These are phyloP conservation scores for Lasioglossum calceatum DNA, from an alignment of 2,888 invertebrate species.

Conservation along the genomic window DNA sequence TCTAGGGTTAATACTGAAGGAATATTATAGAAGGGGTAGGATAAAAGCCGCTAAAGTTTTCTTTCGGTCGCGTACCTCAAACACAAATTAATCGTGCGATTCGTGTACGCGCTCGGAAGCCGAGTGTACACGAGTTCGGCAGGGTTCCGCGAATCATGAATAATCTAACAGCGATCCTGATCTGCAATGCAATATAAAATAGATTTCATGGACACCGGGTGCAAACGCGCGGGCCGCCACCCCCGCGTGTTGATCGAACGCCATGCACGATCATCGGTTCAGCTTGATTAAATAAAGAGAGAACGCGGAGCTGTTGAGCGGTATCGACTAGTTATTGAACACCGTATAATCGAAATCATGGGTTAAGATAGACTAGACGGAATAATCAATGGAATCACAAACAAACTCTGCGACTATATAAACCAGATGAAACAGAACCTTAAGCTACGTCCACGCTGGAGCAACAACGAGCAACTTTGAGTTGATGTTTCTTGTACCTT, in stretches of 20 bases:
- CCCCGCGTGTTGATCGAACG: slow-evolving; percentile 61
- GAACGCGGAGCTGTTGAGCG: slow-evolving; percentile 42
- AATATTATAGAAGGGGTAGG: not conserved
- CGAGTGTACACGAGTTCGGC: slow-evolving; percentile 29
- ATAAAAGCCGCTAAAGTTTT: not conserved
- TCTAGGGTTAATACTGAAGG: not conserved
- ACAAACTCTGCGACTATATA: not conserved
- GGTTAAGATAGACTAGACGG: slow-evolving; percentile 17
- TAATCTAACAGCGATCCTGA: slow-evolving; percentile 69
- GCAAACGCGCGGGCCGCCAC: slow-evolving; percentile 58
- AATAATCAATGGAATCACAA: not conserved
- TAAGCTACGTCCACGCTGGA: not conserved
- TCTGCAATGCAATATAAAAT: slow-evolving; percentile 75
- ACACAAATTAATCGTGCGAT: slow-evolving; percentile 51
- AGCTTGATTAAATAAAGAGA: slow-evolving; percentile 75
- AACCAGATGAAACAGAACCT: not conserved
- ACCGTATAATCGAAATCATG: slow-evolving; percentile 20
- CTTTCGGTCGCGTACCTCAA: slow-evolving; percentile 10
- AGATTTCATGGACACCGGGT: slow-evolving; percentile 69
- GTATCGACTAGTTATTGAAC: slow-evolving; percentile 37
- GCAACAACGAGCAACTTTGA: not conserved
- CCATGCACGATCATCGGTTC: slow-evolving; percentile 70
- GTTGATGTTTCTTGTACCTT: not conserved
- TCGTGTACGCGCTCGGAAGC: slow-evolving; percentile 33
- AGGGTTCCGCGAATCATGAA: slow-evolving; percentile 64